A percentile compares a stretch with the other conserved stretches of the same genome.
These are phyloP conservation scores for Ophioninae sp. DNA, from an alignment of 2,888 invertebrate species.

Conservation along the genomic window DNA sequence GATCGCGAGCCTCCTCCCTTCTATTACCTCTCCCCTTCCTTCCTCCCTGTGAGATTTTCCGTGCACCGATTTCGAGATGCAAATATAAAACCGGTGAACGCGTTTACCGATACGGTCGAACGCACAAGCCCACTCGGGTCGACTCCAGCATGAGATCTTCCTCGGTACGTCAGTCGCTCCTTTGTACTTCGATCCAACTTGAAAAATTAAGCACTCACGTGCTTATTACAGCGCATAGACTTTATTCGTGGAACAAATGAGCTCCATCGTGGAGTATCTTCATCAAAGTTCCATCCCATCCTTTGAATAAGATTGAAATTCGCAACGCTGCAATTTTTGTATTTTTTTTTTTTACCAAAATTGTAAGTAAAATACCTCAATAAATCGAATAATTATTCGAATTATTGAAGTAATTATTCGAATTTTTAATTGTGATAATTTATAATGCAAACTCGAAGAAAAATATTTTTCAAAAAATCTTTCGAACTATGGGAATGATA, in stretches of 20 bases:
- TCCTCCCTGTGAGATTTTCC: conserved; percentile 11
- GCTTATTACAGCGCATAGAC: conserved; percentile 5
- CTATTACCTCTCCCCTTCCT: not conserved
- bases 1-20: conserved; percentile 15
- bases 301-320: no score
- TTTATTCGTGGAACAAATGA: not conserved
- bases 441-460: no score
- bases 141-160: conserved; percentile 6
- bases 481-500: no score
- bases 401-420: no score
- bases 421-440: no score
- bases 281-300: not conserved
- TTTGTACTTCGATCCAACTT: conserved; percentile 22
- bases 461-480: no score
- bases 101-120: conserved; percentile 27
- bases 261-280: not conserved
- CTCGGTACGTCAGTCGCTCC: conserved; percentile 27
- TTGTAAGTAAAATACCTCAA: no score
- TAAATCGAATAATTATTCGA: no score
- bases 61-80: conserved; percentile 21
- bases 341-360: no score
- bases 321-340: no score
- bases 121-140: conserved; percentile 2
- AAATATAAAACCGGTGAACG: conserved; percentile 47
- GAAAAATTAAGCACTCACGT: conserved; percentile 14